A percentile compares a stretch with the other conserved stretches of the same genome.
Evolutionary conservation across 2,797 vertebrate genomes (phyloP).

Genomic region (Cryptoprocta ferox): DNA sequence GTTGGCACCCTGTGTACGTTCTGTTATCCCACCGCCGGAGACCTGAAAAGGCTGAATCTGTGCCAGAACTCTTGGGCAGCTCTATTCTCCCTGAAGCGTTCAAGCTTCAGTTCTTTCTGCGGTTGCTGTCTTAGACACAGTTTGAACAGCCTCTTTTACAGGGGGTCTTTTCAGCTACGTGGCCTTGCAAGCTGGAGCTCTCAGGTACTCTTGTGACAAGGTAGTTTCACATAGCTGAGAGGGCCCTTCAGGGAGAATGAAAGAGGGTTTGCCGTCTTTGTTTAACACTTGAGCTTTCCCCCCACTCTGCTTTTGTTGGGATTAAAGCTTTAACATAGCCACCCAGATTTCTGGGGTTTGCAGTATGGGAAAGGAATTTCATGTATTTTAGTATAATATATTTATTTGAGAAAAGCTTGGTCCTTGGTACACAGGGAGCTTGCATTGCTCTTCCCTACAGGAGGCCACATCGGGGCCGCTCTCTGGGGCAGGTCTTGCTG

Average conservation of each 20-base stretch:
- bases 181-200: conserved; percentile 10
- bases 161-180: conserved; percentile 61
- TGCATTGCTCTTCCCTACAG: neutral
- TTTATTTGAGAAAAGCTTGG: conserved; percentile 24
- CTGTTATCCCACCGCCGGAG: conserved; percentile 29
- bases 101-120: conserved; percentile 34
- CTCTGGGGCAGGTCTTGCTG: neutral
- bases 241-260: neutral
- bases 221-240: conserved; percentile 58
- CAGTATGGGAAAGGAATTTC: neutral
- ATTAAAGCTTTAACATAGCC: conserved; percentile 24
- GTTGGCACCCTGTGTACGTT: conserved; percentile 1
- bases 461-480: neutral
- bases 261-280: conserved; percentile 54
- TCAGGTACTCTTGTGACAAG: conserved; percentile 19
- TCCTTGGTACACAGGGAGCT: neutral
- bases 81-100: neutral
- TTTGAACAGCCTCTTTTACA: conserved; percentile 53
- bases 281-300: conserved; percentile 19
- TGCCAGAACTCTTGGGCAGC: conserved; percentile 4
- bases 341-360: conserved; percentile 13
- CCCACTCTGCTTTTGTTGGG: neutral
- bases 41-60: conserved; percentile 29
- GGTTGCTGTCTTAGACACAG: conserved; percentile 52
- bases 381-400: neutral